A percentile compares a stretch with the other conserved stretches of the same genome.
Evolutionary conservation across 2,113 vertebrate species (phyloP).

Genomic region (Dryoscopus gambensis): DNA sequence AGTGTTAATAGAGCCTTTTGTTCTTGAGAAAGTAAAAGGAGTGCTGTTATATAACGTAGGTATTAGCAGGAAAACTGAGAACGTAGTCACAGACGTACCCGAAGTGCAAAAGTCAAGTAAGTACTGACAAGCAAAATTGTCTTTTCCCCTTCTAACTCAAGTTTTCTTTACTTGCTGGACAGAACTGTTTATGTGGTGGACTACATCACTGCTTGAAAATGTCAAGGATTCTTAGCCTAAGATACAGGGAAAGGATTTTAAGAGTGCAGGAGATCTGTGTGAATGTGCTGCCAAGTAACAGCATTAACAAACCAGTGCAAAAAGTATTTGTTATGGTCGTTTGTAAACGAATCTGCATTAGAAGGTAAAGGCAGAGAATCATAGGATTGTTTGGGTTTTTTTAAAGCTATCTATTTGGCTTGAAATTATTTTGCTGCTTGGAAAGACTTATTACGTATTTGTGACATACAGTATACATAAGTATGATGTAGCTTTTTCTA

Average conservation of each 20-base stretch:
- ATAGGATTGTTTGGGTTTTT: not conserved
- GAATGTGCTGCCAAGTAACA: not conserved
- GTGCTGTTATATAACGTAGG: fast-evolving
- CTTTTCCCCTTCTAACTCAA: not conserved
- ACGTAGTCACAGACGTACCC: not conserved
- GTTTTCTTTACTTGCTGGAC: not conserved
- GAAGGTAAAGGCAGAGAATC: not conserved
- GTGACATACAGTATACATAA: not conserved
- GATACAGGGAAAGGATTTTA: not conserved
- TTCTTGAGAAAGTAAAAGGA: not conserved
- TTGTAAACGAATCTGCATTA: not conserved
- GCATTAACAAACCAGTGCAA: not conserved
- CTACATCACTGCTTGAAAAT: not conserved
- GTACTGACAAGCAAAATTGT: not conserved
- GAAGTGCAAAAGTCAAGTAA: not conserved
- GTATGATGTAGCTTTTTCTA: not conserved
- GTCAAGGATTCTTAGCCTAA: not conserved
- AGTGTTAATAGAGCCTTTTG: no score
- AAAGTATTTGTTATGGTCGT: not conserved
- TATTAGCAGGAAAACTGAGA: not conserved
- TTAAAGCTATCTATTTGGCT: not conserved
- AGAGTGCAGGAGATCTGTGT: no score
- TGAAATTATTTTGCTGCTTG: not conserved
- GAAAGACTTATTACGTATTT: not conserved
- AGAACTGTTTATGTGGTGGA: not conserved